These are phyloP conservation scores for Zosterops borbonicus DNA, from an alignment of 2,113 vertebrate genomes.

Conservation along the genomic window DNA sequence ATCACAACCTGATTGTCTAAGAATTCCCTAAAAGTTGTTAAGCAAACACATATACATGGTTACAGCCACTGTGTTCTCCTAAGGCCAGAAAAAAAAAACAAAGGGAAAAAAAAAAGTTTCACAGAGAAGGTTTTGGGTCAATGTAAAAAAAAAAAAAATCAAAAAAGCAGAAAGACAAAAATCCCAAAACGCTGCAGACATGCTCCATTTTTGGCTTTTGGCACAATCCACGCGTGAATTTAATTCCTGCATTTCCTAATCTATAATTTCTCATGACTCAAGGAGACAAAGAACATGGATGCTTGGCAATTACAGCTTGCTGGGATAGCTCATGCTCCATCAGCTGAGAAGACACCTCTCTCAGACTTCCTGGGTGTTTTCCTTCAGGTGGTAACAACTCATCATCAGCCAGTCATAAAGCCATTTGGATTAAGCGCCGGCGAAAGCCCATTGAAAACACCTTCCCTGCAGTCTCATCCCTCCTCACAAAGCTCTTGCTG, in stretches of 20 bases:
- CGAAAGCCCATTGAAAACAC: background rate
- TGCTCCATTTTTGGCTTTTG: background rate
- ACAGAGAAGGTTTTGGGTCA: background rate
- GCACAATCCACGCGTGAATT: background rate
- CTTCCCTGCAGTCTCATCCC: background rate
- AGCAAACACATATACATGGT: background rate
- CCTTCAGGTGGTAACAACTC: conserved; percentile 1
- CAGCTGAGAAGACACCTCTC: background rate
- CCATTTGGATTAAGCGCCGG: background rate
- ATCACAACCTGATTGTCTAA: background rate
- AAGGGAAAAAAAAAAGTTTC: background rate
- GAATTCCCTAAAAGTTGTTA: background rate
- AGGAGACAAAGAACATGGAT: background rate
- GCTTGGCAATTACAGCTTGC: background rate
- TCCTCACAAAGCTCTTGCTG: background rate
- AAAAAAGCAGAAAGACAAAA: background rate
- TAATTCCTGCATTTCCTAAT: conserved; percentile 18
- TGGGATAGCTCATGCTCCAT: background rate
- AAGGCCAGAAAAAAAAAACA: background rate
- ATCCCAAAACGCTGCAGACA: background rate
- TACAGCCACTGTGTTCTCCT: background rate
- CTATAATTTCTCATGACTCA: conserved; percentile 39
- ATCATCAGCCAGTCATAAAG: background rate
- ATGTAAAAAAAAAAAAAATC: background rate
- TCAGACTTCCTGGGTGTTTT: background rate